These are phyloP conservation scores for Crocodylus rhombifer DNA, from an alignment of 2,797 vertebrate species.

Conservation along the genomic window DNA sequence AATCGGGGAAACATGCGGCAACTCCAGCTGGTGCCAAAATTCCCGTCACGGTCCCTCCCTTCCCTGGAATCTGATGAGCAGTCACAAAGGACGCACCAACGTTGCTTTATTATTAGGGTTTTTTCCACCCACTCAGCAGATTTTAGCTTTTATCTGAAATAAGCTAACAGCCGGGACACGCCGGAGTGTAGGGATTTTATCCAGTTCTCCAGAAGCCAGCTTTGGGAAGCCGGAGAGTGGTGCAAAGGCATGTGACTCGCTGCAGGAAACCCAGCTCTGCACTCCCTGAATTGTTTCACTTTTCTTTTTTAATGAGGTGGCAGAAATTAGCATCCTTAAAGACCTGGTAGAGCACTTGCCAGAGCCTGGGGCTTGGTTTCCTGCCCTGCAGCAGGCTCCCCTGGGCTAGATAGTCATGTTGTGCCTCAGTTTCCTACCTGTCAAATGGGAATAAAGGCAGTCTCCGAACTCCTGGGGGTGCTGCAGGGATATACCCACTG, in stretches of 20 bases:
- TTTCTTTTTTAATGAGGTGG: neutral
- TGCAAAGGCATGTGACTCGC: accelerated
- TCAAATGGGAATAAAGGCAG: neutral
- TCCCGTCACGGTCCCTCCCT: slow-evolving; percentile 68
- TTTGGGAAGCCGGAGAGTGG: accelerated
- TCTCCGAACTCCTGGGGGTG: neutral
- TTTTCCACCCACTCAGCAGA: slow-evolving; percentile 47
- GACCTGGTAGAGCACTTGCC: neutral
- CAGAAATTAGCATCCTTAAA: neutral
- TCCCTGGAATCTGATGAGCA: slow-evolving; percentile 64
- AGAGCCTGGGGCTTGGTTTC: neutral
- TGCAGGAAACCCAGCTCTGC: neutral
- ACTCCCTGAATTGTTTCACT: accelerated
- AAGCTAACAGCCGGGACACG: accelerated
- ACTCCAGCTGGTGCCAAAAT: slow-evolving; percentile 55
- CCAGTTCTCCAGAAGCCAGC: neutral
- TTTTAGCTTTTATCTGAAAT: neutral
- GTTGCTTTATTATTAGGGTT: slow-evolving; percentile 51
- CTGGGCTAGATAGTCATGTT: accelerated
- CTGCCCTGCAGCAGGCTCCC: neutral
- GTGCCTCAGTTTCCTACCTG: slow-evolving; percentile 35
- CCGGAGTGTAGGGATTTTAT: neutral
- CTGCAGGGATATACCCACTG: neutral
- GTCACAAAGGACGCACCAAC: slow-evolving; percentile 69
- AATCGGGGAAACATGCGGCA: slow-evolving; percentile 66